Base-by-base conservation (phyloP, 2,797 vertebrate genomes). In the Pachyuromys duprasi region DNA sequence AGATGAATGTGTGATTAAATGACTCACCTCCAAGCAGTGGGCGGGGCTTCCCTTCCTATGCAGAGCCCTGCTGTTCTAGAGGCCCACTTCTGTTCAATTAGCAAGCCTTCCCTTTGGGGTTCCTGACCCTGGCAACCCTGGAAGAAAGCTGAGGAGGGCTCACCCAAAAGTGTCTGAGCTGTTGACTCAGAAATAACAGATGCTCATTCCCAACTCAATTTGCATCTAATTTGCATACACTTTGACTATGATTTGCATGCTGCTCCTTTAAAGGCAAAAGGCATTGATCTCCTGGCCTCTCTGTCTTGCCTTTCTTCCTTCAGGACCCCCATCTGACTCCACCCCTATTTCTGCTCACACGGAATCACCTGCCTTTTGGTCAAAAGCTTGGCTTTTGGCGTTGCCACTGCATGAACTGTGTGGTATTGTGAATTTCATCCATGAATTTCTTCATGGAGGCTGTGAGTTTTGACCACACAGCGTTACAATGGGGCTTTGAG, bases 121-220 rank as follows among this genome's bases (percentile, higher is more conserved):
- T 62, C 93, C 42, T 81, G 96, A 97, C 91, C 93, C 93, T 49
- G n/a, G 39, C 76, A 90, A 83, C 86, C 69, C 55, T 53, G 81
- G 62, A 74, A 94, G 93, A 74, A 93, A 96, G 90, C 93, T 74
- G 33, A 72, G 90, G 91, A 94, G 91, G 84, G 82, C 60, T 93
- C 91, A 60, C 82, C 74, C 97, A 86, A 96, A 94, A 96, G 90
- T 89, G 94, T 91, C 90, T 92, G 95, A 97, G 97, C 82, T 91
- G 82, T 97, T 96, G 97, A 97, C 88, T 89, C 90, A 97, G 95
- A 97, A 97, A 94, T 93, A 97, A 90, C 97, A 98, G 97, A 97
- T 95, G 95, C 96, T 97, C 92, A 91, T 95, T 96, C 57, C 31
- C 28, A 49, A 72, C 42, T 14, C 0, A 36, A 94, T 97, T 96